Evolutionary conservation across 2,113 vertebrate genomes (phyloP), one percentile per base, ranked within the genome.

Genomic region (Bos javanicus): DNA sequence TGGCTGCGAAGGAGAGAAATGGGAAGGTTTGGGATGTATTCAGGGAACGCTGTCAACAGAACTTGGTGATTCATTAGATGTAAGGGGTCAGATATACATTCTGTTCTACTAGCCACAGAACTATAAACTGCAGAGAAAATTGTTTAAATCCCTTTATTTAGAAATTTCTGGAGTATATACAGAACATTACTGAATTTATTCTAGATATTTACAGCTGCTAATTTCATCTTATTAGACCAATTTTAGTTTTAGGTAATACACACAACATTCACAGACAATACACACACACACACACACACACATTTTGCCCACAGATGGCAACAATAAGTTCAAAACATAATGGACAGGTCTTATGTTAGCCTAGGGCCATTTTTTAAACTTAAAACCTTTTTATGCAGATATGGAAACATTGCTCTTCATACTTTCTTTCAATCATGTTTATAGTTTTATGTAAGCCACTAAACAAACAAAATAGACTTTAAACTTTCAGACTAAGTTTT

Each of bases 31-130:
- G 30, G 48, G 94, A 96, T 91, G 59, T 90, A 90, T 80, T 96
- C 82, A 95, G 50, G 46, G 96, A 95, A 80, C n/a, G 39, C 21
- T 39, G 81, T 83, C 71, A 57, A 90, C 39, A 96, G 92, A 94
- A 96, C 84, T 76, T 64, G 54, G 39, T 89, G 57, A 96, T 92
- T 97, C 90, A 94, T 92, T 90, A 90, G 21, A 84, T 81, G 28
- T 60, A 78, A 81, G 71, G 25, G 76, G 92, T 93, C 39, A 97
- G 82, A 94, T 92, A 17, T 74, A n/a, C 21, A 80, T 92, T 33
- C 17, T 90, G n/a, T 81, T 90, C 39, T 25, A 87, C 11, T 80
- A 52, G 43, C n/a, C 90, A 56, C 56, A 94, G 25, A 95, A 54
- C 15, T 88, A 84, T 39, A 85, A 26, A 93, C 52, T 88, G 43